Conservation (phyloP, 2,888 invertebrate species). For the Hypolimnas misippus region DNA sequence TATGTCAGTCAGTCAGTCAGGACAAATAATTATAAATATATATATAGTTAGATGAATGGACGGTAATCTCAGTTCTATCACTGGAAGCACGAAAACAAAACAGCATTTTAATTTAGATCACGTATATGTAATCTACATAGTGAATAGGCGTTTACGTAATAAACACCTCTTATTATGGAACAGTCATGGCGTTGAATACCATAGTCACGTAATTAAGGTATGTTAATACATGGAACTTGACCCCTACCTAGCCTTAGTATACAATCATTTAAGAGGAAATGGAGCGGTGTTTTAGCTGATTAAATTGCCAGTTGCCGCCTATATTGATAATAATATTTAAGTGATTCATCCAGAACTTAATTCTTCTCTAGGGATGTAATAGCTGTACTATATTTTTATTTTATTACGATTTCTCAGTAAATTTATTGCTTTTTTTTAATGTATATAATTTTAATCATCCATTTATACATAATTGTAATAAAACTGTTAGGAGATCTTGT, state of each 20-base stretch:
- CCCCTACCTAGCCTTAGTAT: slow-evolving; percentile 12
- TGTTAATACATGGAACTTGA: slow-evolving; percentile 17
- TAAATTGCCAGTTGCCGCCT: slow-evolving; percentile 5
- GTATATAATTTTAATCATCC: too few species aligned
- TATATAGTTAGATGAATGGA: background rate
- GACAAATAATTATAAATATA: too few species aligned
- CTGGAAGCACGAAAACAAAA: background rate
- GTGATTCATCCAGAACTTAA: too few species aligned
- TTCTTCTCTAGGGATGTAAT: too few species aligned
- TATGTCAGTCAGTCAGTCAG: too few species aligned
- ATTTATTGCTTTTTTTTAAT: too few species aligned
- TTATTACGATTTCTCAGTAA: too few species aligned
- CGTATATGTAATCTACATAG: background rate
- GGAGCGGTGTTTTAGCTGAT: slow-evolving; percentile 2
- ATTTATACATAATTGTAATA: too few species aligned
- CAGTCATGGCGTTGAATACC: background rate
- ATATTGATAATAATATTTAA: too few species aligned
- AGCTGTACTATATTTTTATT: too few species aligned
- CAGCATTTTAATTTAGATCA: background rate
- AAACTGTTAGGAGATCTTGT: too few species aligned
- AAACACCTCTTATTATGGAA: background rate
- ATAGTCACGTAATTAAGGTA: slow-evolving; percentile 6
- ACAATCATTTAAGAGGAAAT: slow-evolving; percentile 18
- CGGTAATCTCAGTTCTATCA: background rate
- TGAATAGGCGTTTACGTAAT: background rate